Conservation (phyloP, 2,888 invertebrate species). For the Neoscelio sp. region DNA sequence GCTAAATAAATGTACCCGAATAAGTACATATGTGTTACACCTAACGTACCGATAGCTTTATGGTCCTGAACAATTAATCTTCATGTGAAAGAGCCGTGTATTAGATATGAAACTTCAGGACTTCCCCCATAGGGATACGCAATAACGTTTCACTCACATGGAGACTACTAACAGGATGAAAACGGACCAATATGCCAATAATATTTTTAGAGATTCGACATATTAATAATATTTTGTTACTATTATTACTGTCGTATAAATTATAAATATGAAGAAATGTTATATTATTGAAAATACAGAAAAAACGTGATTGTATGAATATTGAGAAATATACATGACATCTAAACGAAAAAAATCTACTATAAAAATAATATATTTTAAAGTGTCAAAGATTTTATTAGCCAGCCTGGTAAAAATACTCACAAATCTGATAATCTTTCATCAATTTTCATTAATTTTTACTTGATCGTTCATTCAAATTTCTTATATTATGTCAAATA, state of each 20-base stretch:
- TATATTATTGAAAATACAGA: too few relatives aligned
- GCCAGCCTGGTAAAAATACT: too few relatives aligned
- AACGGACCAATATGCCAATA: conserved; percentile 55
- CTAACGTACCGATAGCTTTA: conserved; percentile 75
- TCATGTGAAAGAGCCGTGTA: conserved; percentile 74
- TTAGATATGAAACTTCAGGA: conserved; percentile 74
- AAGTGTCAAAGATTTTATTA: too few relatives aligned
- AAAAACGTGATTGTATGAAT: too few relatives aligned
- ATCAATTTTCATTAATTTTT: too few relatives aligned
- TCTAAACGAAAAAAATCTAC: too few relatives aligned
- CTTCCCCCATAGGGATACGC: conserved; percentile 76
- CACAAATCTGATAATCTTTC: too few relatives aligned
- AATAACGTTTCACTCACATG: conserved; percentile 78
- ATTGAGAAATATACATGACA: too few relatives aligned
- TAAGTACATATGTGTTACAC: conserved; percentile 66
- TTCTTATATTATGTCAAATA: too few relatives aligned
- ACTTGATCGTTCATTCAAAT: too few relatives aligned
- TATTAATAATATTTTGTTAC: conserved; percentile 1
- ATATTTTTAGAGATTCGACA: conserved; percentile 21
- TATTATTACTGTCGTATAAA: neutral
- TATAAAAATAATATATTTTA: too few relatives aligned
- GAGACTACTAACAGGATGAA: conserved; percentile 51
- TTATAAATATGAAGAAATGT: neutral
- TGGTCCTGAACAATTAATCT: conserved; percentile 78
- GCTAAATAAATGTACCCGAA: conserved; percentile 62